phyloP scores from a whole-genome alignment of 1,140 invertebrate species.

The Drosophila leontia region DNA sequence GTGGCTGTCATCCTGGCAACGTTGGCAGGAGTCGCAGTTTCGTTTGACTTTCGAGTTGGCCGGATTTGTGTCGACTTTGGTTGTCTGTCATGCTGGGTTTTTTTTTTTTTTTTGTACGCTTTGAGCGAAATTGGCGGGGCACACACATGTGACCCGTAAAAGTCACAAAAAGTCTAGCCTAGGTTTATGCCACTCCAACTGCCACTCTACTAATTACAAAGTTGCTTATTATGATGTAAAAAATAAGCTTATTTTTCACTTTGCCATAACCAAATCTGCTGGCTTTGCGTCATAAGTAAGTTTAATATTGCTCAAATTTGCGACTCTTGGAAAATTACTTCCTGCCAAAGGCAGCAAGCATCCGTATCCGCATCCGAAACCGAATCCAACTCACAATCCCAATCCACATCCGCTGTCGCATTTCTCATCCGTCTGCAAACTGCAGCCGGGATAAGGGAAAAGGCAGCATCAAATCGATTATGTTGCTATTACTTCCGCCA shows the following conservation, averaged over 20 bases:
- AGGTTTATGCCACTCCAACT: neutral
- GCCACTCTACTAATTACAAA: neutral
- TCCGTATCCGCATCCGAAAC: slow-evolving; percentile 34
- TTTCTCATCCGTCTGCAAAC: slow-evolving; percentile 66
- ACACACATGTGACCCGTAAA: slow-evolving; percentile 19
- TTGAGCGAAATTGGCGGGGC: neutral
- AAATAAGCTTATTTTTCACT: slow-evolving; percentile 6
- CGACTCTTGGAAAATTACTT: slow-evolving; percentile 70
- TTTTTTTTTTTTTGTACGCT: neutral
- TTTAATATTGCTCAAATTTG: slow-evolving; percentile 46
- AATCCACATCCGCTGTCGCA: slow-evolving; percentile 28
- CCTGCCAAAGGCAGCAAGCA: slow-evolving; percentile 58
- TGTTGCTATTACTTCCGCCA: slow-evolving; percentile 82
- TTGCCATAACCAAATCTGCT: slow-evolving; percentile 19
- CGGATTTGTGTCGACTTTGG: slow-evolving; percentile 63
- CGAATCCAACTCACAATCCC: neutral
- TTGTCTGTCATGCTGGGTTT: slow-evolving; percentile 7
- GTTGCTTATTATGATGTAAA: neutral
- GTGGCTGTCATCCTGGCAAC: slow-evolving; percentile 30
- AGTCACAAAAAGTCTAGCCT: slow-evolving; percentile 8
- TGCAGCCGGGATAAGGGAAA: slow-evolving; percentile 45
- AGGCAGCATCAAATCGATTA: slow-evolving; percentile 75
- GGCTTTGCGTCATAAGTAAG: slow-evolving; percentile 21
- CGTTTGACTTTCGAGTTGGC: slow-evolving; percentile 70
- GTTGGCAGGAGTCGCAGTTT: slow-evolving; percentile 50